Percentiles rank a stretch among this genome's conserved stretches.
Evolutionary conservation across 2,797 vertebrate species (phyloP).

Genomic region (Numenius phaeopus): DNA sequence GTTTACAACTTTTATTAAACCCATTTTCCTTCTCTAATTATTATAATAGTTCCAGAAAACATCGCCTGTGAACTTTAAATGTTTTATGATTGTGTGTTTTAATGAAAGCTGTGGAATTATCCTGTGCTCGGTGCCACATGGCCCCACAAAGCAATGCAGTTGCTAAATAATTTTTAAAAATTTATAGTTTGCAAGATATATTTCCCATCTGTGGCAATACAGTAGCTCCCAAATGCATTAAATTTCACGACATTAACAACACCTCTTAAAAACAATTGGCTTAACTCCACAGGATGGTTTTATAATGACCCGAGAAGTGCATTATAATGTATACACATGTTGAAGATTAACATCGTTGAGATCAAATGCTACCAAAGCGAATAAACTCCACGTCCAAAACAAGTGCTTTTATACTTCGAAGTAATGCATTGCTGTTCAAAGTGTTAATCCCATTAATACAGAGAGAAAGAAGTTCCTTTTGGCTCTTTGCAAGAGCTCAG

Average conservation of each 20-base stretch:
- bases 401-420: neutral
- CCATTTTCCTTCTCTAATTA: slow-evolving; percentile 37
- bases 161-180: slow-evolving; percentile 71
- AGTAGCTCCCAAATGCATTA: slow-evolving; percentile 52
- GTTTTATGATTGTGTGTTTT: slow-evolving; percentile 24
- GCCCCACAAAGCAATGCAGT: slow-evolving; percentile 36
- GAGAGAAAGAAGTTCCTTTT: neutral
- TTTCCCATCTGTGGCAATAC: slow-evolving; percentile 64
- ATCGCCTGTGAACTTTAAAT: slow-evolving; percentile 1
- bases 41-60: slow-evolving; percentile 36
- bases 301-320: neutral
- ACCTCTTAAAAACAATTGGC: slow-evolving; percentile 68
- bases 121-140: slow-evolving; percentile 34
- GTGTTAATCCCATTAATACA: neutral
- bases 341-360: neutral
- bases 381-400: neutral
- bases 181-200: slow-evolving; percentile 66
- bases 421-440: neutral
- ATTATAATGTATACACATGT: neutral
- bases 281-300: slow-evolving; percentile 33
- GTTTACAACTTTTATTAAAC: slow-evolving; percentile 34
- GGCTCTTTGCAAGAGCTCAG: neutral
- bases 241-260: slow-evolving; percentile 57
- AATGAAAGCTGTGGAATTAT: slow-evolving; percentile 39
- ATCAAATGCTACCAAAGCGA: neutral